These are phyloP conservation scores for Nebria salina DNA, from an alignment of 2,888 invertebrate species.

Conservation along the genomic window DNA sequence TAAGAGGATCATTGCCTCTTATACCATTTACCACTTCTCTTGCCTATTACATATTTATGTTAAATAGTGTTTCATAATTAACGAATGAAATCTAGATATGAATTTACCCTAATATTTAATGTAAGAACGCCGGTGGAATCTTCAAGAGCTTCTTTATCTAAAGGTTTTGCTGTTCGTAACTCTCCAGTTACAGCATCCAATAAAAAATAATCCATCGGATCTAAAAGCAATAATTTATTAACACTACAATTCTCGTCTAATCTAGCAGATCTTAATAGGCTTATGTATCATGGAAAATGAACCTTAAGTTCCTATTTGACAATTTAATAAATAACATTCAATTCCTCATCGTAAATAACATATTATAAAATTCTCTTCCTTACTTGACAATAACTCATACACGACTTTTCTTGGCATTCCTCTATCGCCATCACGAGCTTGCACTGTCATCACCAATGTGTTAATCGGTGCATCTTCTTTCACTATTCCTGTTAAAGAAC, in stretches of 20 bases:
- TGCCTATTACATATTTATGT: constrained; percentile 65
- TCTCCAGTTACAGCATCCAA: constrained; percentile 83
- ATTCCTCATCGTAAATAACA: no score
- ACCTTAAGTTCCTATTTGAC: no score
- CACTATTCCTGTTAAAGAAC: constrained; percentile 80
- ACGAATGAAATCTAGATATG: no score
- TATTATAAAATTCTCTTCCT: constrained; percentile 56
- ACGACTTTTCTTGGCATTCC: constrained; percentile 82
- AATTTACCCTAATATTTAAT: constrained; percentile 74
- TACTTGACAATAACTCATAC: constrained; percentile 83
- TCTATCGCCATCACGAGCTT: constrained; percentile 85
- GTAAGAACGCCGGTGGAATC: constrained; percentile 83
- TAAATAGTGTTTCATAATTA: background rate
- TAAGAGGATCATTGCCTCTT: constrained; percentile 73
- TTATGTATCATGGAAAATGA: no score
- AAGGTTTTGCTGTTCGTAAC: constrained; percentile 81
- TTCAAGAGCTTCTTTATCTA: constrained; percentile 85
- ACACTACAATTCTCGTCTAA: background rate
- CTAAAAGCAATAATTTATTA: constrained; percentile 62
- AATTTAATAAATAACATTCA: no score
- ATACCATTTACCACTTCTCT: constrained; percentile 80
- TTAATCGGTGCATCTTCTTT: constrained; percentile 87
- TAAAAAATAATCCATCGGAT: constrained; percentile 88
- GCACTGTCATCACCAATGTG: constrained; percentile 79
- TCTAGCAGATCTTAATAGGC: background rate